Evolutionary conservation across 2,888 invertebrate species (phyloP), one percentile per base, ranked within the genome.

Genomic region (Tryphoninae sp.): DNA sequence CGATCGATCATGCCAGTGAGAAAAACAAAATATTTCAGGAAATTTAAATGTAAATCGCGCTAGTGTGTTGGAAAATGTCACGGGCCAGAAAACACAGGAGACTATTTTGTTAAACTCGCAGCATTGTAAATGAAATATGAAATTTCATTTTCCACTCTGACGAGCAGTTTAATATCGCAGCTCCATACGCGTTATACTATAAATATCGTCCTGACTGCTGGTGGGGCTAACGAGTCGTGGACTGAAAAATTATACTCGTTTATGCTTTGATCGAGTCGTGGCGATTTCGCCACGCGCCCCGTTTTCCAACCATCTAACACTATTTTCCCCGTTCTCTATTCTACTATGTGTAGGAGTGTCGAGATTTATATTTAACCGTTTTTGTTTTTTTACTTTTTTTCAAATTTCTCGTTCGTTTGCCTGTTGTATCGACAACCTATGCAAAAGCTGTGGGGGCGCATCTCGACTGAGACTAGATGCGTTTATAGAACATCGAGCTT

Each of bases 211-310:
- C 49, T 51, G 53, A 33, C 42, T 64, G 58, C 51, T 22, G 80
- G 72, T 64, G 68, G 55, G 73, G 80, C 76, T 80, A 81, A 81
- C 80, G 80, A 77, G 80, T 58, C 68, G 58, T 64, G 73, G 19
- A 53, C 77, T 73, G 77, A 77, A 80, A 80, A 80, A 81, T 81
- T 73, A 73, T 58, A 45, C 68, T 68, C 78, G 64, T 58, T 65
- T 58, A 19, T 45, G 65, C 65, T 71, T 78, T 59, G 33, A 78
- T 72, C 65, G 78, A 45, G 64, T 58, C 65, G 49, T 33, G 64
- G 45, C 73, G 40, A 64, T 42, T 53, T 58, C 22, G 23, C 23
- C 51, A 45, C 11, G 49, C 22, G 40, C 16, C 26, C 49, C 19
- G 19, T 16, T 42, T 42, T 42, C 45, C 23, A 51, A 13, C 16